These are phyloP conservation scores for Hyles lineata DNA, from an alignment of 2,888 invertebrate species.

Conservation along the genomic window DNA sequence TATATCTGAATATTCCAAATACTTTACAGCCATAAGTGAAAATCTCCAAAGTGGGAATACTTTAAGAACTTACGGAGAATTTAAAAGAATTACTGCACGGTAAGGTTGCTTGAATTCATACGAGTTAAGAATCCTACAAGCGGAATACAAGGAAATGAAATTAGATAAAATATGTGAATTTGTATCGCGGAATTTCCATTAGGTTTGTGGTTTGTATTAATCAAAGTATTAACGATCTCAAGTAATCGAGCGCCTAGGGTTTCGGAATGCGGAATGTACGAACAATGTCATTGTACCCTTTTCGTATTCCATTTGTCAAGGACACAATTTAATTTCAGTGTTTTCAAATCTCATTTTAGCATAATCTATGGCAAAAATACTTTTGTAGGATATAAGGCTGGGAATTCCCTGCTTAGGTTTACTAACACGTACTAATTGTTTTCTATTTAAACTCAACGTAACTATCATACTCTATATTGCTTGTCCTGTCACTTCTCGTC, in stretches of 20 bases:
- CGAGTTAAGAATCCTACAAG: neutral
- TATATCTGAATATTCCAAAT: neutral
- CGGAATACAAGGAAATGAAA: neutral
- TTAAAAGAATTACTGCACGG: neutral
- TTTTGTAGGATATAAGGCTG: too few relatives aligned
- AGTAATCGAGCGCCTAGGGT: neutral
- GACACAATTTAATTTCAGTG: neutral
- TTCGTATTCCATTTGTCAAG: constrained; percentile 1
- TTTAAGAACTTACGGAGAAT: neutral
- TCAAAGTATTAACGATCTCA: neutral
- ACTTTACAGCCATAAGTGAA: neutral
- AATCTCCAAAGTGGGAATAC: too few relatives aligned
- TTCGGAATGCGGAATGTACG: constrained; percentile 4
- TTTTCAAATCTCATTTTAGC: neutral
- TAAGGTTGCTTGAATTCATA: too few relatives aligned
- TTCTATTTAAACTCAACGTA: too few relatives aligned
- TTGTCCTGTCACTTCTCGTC: too few relatives aligned
- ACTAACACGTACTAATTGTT: too few relatives aligned
- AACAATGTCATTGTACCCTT: neutral
- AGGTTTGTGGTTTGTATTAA: neutral
- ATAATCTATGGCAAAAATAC: neutral
- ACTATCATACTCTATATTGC: too few relatives aligned
- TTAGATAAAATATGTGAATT: neutral
- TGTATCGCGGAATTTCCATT: constrained; percentile 4
- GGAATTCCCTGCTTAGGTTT: neutral